Conservation (phyloP, 1,140 invertebrate genomes). For the Oryctes rhinoceros region DNA sequence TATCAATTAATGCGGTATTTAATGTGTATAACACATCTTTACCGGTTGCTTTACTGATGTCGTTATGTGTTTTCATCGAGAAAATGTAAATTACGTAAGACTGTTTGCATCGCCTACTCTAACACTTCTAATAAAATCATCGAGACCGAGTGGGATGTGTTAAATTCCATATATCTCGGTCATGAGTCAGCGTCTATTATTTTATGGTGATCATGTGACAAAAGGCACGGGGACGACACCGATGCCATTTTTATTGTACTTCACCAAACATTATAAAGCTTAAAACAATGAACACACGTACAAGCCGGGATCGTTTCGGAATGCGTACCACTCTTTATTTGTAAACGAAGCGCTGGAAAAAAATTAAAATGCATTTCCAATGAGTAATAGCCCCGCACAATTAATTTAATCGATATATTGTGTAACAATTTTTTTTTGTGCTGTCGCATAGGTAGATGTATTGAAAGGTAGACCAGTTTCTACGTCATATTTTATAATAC, state of each 20-base stretch:
- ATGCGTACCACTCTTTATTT: constrained; percentile 22
- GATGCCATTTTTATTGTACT: constrained; percentile 27
- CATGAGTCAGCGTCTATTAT: constrained; percentile 35
- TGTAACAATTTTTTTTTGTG: constrained; percentile 6
- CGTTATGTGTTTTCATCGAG: constrained; percentile 11
- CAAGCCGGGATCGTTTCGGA: constrained; percentile 23
- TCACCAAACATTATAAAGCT: constrained; percentile 6
- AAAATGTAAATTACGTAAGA: constrained; percentile 38
- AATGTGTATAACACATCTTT: too few relatives aligned
- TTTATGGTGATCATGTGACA: constrained; percentile 29
- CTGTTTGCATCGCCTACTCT: constrained; percentile 28
- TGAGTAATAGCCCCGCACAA: constrained; percentile 17
- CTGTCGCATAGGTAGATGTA: background rate
- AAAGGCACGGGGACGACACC: constrained; percentile 34
- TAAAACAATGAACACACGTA: constrained; percentile 24
- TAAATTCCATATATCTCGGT: constrained; percentile 32
- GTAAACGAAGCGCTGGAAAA: constrained; percentile 25
- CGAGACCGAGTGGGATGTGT: constrained; percentile 29
- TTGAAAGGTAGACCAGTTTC: constrained; percentile 31
- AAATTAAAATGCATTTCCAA: constrained; percentile 37
- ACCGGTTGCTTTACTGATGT: background rate
- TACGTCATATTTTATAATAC: constrained; percentile 1
- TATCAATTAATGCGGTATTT: too few relatives aligned
- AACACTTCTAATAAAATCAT: constrained; percentile 25
- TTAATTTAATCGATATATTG: constrained; percentile 33